Evolutionary conservation across 2,797 vertebrate genomes (phyloP), one percentile per base, ranked within the genome.

Genomic region (Liparis tanakae): DNA sequence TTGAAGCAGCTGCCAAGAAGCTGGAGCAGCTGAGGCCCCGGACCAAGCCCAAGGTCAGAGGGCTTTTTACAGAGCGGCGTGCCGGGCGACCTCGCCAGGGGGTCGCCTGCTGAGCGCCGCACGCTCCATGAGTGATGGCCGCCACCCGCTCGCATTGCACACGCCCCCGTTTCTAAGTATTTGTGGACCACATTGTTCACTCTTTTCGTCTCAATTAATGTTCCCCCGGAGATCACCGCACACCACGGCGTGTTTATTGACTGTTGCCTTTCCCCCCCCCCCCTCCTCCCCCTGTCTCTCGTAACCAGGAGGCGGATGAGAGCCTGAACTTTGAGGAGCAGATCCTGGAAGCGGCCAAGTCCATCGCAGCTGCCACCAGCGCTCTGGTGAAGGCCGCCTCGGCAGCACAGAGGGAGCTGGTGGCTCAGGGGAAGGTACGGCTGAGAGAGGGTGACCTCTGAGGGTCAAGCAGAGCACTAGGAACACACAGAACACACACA

Each of bases 1-100:
- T 99, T 75, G 98, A 99, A 90, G 98, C 98, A n/a, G 98, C 98
- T 51, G 98, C 98, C 78, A 99, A 99, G 96, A 99, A 99, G 92
- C 91, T 99, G 88, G 98, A 99, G 90, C 98, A 99, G 87, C 95
- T 99, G 89, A 98, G 97, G 82, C 98, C 98, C 50, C 93, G 98
- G 93, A 97, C 96, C 91, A 99, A 99, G 82, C 98, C 98, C 50
- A 99, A 98, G 96, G 98, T 99, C 86, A 90, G 80, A 72, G 76
- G 64, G 36, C 61, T 75, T 83, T 89, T 85, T 82, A 72, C 80
- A 84, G 84, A 82, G 69, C 60, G 30, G 18, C 70, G 61, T 68
- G 74, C 74, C 55, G 67, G 74, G 81, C 86, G 74, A 74, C 70
- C 83, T 78, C 30, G 39, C 15, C 41, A 22, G 39, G 33, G 70